Conservation (phyloP, 2,113 vertebrate species). For the Sisor rabdophorus region DNA sequence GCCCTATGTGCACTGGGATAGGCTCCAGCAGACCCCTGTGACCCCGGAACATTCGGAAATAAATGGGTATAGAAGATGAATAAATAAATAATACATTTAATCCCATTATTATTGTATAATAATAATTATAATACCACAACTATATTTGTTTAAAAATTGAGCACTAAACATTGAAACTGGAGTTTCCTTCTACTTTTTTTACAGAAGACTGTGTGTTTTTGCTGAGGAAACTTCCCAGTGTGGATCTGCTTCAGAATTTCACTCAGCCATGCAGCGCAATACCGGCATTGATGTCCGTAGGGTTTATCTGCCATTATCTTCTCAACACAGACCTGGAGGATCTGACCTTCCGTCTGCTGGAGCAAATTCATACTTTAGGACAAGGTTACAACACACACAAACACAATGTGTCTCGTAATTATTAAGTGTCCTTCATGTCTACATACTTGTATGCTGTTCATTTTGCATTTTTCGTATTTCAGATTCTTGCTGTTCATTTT, state of each 20-base stretch:
- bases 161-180: not conserved
- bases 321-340: conserved; percentile 55
- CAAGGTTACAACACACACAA: conserved; percentile 50
- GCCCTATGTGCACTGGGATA: no score
- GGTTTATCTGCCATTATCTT: conserved; percentile 56
- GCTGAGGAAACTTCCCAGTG: conserved; percentile 56
- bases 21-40: no score
- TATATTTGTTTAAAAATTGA: no score
- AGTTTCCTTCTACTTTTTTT: not conserved
- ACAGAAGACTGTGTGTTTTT: conserved; percentile 66
- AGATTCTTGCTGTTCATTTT: no score
- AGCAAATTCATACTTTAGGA: conserved; percentile 54
- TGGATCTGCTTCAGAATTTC: conserved; percentile 59
- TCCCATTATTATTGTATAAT: no score
- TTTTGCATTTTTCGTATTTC: no score
- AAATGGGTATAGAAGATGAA: no score
- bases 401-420: not conserved
- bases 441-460: no score
- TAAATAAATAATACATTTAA: no score
- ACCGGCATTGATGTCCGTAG: conserved; percentile 53
- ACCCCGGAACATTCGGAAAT: no score
- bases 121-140: no score
- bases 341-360: conserved; percentile 58
- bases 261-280: conserved; percentile 58
- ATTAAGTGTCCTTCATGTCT: no score